Base-by-base conservation (phyloP, 2,113 vertebrate genomes). In the Lophura nycthemera region DNA sequence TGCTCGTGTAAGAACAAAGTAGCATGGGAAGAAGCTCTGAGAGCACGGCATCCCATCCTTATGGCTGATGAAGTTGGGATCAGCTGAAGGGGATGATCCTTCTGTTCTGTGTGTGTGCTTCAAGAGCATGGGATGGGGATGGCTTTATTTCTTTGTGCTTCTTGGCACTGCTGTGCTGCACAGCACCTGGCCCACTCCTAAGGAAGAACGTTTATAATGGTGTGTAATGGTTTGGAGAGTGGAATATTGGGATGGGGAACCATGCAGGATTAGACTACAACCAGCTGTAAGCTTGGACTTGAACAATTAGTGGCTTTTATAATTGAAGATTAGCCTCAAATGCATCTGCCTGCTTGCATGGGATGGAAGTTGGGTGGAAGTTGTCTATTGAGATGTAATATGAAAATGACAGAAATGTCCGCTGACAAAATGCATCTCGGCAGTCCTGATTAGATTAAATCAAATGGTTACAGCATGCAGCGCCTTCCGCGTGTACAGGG, bases 391-490 rank as follows among this genome's bases (percentile, higher is more conserved):
- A 92, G 83, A 90, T 90, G 60, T 74, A 52, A 25, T 66, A 61
- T 54, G 70, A 69, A 92, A 94, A 92, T 92, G 73, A 92, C 74
- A 93, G 90, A 67, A 94, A 22, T 75, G 75, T 92, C 86, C 59
- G 43, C 83, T 92, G 96, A 95, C 89, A 96, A 80, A 97, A 96
- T 82, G 94, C 83, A 95, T 95, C 91, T 95, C 96, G 94, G 92
- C 92, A 97, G 79, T 45, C 82, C 97, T 97, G 97, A 98, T 98
- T 97, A 97, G 95, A 98, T 98, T 97, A 97, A 97, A 96, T 97
- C 81, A 54, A 96, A 97, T 96, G 91, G 96, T 95, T 97, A 88
- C 83, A 96, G 93, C 95, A 93, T 96, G 96, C 97, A 97, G 95
- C 96, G 95, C 88, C 94, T 97, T 88, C 90, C 89, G 87, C 64